Base-by-base conservation (phyloP, 2,797 vertebrate species). In the Parotocinclus haroldoi region DNA sequence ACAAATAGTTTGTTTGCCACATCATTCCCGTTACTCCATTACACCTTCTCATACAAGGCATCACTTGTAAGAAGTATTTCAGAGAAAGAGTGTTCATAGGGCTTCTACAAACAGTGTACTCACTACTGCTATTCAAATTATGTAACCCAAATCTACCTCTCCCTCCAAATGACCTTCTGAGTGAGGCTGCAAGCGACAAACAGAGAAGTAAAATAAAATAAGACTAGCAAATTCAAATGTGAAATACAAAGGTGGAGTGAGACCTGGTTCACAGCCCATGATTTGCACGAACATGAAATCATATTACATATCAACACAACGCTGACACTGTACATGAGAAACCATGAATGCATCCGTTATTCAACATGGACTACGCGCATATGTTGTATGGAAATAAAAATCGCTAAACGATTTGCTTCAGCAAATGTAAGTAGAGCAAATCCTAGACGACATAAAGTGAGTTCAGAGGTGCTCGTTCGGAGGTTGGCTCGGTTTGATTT, bases 91-190 rank as follows among this genome's bases (percentile, higher is more conserved):
- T 82, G 81, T 80, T 84, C 68, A 84, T 71, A 86, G 67, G 58
- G 79, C 74, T 71, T 85, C 85, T 87, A 82, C 71, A 88, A 87
- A 88, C 5, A 83, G 91, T 83, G 90, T 82, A 83, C 91, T 93
- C 92, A 88, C 90, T 92, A 92, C 77, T 85, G 87, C 87, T 92
- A 91, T 80, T 91, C 82, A 92, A 92, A 86, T 93, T 86, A 88
- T 75, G 84, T 89, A 91, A 87, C 81, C 89, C 86, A 75, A 86
- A 91, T 95, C 94, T 97, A 96, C 95, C 96, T 98, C 95, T 93
- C 90, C 89, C 93, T 87, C 91, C 92, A 89, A 93, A 89, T 88
- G 93, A 93, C 92, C 91, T 93, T 93, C 93, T 88, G 77, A 93
- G 89, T 81, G 91, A 88, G 80, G 92, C 95, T 98, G 95, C 71